phyloP scores from a whole-genome alignment of 2,888 invertebrate species.

The Alloplasta piceator region DNA sequence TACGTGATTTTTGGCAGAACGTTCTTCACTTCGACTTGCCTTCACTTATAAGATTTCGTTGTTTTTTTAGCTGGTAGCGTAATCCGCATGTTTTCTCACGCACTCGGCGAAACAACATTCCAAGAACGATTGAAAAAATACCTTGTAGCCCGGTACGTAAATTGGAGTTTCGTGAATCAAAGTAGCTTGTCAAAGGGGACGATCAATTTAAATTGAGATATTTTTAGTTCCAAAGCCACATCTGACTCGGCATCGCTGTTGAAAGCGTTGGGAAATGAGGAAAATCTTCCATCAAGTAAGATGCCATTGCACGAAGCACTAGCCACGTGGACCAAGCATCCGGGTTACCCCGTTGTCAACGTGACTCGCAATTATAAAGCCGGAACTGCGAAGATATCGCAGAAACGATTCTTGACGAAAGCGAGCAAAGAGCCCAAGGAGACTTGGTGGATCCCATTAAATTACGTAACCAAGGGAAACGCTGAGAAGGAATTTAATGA shows the following conservation, averaged over 20 bases:
- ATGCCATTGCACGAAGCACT: conserved; percentile 74
- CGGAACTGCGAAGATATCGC: conserved; percentile 82
- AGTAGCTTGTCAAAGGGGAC: neutral
- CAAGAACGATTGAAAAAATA: conserved; percentile 80
- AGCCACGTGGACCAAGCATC: conserved; percentile 87
- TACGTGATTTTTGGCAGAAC: too few species aligned
- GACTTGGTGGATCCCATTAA: conserved; percentile 78
- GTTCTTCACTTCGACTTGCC: too few species aligned
- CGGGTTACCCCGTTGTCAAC: conserved; percentile 87
- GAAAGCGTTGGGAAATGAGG: neutral
- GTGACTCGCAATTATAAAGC: conserved; percentile 84
- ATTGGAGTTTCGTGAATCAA: conserved; percentile 67
- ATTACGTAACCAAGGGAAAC: conserved; percentile 66
- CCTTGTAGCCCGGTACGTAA: conserved; percentile 68
- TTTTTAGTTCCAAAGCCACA: conserved; percentile 44
- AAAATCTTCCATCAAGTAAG: neutral
- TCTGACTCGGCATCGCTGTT: conserved; percentile 85
- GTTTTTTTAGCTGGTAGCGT: conserved; percentile 83
- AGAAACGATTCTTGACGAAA: conserved; percentile 78
- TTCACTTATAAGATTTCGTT: neutral
- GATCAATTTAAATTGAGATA: neutral
- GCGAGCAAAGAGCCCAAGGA: neutral
- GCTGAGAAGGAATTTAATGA: conserved; percentile 81
- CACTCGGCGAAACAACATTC: conserved; percentile 83
- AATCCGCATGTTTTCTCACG: conserved; percentile 85